These are phyloP conservation scores for Metopolophium dirhodum DNA, from an alignment of 1,140 invertebrate genomes.

Conservation along the genomic window DNA sequence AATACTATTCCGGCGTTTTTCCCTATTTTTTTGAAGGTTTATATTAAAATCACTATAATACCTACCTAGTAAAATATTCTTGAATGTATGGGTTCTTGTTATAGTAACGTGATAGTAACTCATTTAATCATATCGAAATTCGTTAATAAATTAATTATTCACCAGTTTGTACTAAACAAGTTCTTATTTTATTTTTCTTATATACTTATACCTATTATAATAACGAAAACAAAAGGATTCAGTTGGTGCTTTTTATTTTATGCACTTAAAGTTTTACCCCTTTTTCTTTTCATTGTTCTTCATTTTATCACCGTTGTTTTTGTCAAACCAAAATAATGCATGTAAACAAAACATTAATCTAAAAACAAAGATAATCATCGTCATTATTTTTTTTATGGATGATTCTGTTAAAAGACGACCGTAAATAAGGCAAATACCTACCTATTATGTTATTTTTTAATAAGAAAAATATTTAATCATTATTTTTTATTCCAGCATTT, in stretches of 20 bases:
- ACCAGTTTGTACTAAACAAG: background rate
- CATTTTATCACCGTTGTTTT: slow-evolving; percentile 39
- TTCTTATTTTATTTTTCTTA: background rate
- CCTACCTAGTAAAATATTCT: background rate
- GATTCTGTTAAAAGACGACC: slow-evolving; percentile 7
- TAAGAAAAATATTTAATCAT: background rate
- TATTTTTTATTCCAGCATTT: background rate
- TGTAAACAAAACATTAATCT: slow-evolving; percentile 51
- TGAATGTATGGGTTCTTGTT: background rate
- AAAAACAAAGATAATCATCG: slow-evolving; percentile 12
- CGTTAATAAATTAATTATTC: slow-evolving; percentile 8
- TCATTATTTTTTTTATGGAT: slow-evolving; percentile 22
- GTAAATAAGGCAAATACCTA: background rate
- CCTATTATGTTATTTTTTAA: background rate
- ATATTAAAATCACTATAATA: background rate
- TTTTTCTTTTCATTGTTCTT: slow-evolving; percentile 44
- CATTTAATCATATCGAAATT: slow-evolving; percentile 10
- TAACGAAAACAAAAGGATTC: slow-evolving; percentile 26
- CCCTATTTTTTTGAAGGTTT: background rate
- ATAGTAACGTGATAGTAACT: background rate
- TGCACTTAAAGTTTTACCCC: slow-evolving; percentile 46
- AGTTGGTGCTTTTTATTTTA: background rate
- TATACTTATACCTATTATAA: background rate
- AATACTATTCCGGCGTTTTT: background rate
- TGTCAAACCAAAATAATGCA: slow-evolving; percentile 37